Conservation (phyloP, 2,888 invertebrate genomes). For the Antitype chi region DNA sequence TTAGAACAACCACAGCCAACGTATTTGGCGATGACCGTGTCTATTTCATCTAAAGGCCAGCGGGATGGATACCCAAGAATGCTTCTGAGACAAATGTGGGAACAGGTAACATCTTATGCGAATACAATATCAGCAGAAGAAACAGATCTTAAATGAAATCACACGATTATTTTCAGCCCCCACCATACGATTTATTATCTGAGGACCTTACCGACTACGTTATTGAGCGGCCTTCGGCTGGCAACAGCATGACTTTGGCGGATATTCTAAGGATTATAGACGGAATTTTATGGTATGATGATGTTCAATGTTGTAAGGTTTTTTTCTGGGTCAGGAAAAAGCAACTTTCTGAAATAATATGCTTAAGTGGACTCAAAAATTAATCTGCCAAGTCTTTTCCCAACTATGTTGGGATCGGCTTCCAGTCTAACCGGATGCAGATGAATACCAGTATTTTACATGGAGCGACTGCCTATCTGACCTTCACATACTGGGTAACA, state of each 20-base stretch:
- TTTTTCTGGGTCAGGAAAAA: not conserved
- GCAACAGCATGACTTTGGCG: constrained; percentile 79
- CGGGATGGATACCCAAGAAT: constrained; percentile 85
- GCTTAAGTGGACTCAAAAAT: too few species aligned
- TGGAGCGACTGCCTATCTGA: too few species aligned
- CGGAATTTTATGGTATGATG: constrained; percentile 83
- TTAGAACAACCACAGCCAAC: constrained; percentile 81
- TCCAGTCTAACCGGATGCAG: too few species aligned
- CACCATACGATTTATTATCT: constrained; percentile 83
- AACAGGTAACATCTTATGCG: constrained; percentile 75
- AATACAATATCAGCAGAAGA: constrained; percentile 7
- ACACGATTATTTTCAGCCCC: constrained; percentile 75
- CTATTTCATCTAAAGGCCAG: constrained; percentile 85
- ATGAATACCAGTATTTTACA: too few species aligned
- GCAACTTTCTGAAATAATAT: not conserved
- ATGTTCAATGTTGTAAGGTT: not conserved
- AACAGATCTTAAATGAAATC: not conserved
- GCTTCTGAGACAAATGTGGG: constrained; percentile 85
- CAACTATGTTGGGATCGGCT: too few species aligned
- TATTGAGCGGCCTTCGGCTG: constrained; percentile 65
- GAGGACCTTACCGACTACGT: constrained; percentile 72
- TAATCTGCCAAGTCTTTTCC: too few species aligned
- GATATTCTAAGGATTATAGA: constrained; percentile 85
- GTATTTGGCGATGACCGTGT: constrained; percentile 83
- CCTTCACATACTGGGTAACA: too few species aligned